Evolutionary conservation across 64 coral and sea anemone species (phyloP).

Genomic region (Stichodactyla helianthus): DNA sequence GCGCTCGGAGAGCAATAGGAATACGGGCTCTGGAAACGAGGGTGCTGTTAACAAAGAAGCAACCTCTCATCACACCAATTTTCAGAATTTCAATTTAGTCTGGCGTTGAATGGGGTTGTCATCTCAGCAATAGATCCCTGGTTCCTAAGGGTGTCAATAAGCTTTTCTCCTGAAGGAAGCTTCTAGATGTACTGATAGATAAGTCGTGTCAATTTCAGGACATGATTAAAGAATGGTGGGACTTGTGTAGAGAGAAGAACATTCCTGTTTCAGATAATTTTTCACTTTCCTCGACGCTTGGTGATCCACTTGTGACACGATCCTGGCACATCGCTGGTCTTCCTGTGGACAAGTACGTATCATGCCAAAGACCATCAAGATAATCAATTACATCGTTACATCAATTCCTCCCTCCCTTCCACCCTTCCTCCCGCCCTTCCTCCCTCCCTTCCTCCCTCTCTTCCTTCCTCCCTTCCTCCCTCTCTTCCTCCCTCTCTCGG

Average conservation of each 20-base stretch:
- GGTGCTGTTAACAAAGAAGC: too few relatives aligned
- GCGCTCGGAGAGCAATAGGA: neutral
- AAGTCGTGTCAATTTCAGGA: conserved; percentile 38
- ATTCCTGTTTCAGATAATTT: conserved; percentile 90
- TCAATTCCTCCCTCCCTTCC: neutral
- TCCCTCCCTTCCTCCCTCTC: neutral
- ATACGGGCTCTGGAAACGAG: too few relatives aligned
- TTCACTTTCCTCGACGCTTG: conserved; percentile 77
- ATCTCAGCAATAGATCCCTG: too few relatives aligned
- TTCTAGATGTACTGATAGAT: neutral
- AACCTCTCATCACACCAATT: too few relatives aligned
- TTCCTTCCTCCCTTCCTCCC: too few relatives aligned
- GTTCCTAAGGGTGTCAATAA: too few relatives aligned
- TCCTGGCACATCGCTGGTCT: conserved; percentile 96
- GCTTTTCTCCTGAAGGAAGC: too few relatives aligned
- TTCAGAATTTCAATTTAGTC: too few relatives aligned
- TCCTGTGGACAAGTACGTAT: conserved; percentile 88
- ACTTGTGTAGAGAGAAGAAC: conserved; percentile 70
- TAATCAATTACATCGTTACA: neutral
- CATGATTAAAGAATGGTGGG: conserved; percentile 89
- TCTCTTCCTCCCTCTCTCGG: neutral
- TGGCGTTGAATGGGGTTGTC: too few relatives aligned
- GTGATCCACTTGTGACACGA: conserved; percentile 81
- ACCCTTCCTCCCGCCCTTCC: neutral
- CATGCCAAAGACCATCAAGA: neutral